Evolutionary conservation across 2,888 invertebrate species (phyloP), one percentile per base, ranked within the genome.

Genomic region (Cyrtodaria siliqua): DNA sequence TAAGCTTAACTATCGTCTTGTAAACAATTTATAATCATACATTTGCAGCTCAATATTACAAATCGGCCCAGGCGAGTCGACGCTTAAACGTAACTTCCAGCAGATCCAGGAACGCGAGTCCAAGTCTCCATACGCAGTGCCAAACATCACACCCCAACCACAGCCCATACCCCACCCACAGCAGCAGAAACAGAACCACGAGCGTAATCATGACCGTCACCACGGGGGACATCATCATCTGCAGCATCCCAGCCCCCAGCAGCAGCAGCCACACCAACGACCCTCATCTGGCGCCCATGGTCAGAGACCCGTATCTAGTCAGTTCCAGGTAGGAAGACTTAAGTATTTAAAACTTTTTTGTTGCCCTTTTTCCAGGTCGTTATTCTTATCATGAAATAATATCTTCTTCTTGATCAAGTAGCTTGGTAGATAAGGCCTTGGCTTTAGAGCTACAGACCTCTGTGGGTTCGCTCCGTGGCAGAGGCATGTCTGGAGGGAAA

Each of bases 31-130:
- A n/a, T n/a, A n/a, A n/a, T n/a, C n/a, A n/a, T n/a, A n/a, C 55
- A 18, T 56, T 83, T 82, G 47, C 90, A 93, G 93, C 79, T 98
- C 98, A 76, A 98, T 98, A 90, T 96, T 99, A 84, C 97, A 97
- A 93, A 96, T 96, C 62, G 80, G 80, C 24, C 95, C 95, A 73
- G 97, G 97, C 73, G 99, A 99, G 67, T 98, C 99, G 93, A 99
- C 99, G 14, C 94, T 99, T 77, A 95, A 99, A 52, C 95, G 99
- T 74, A 99, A 99, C 94, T 99, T 99, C 95, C 98, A 98, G 93
- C 97, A 98, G 93, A 97, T 99, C 87, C 99, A 99, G 94, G 91
- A 91, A 69, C 85, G 90, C 12, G 92, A 92, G 69, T 89, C 83
- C 29, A 82, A 80, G 74, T 87, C 84, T 47, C 76, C 75, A 2